A percentile compares a stretch with the other conserved stretches of the same genome.
Conservation (phyloP, 1,140 invertebrate species). For the Sinella curviseta region DNA sequence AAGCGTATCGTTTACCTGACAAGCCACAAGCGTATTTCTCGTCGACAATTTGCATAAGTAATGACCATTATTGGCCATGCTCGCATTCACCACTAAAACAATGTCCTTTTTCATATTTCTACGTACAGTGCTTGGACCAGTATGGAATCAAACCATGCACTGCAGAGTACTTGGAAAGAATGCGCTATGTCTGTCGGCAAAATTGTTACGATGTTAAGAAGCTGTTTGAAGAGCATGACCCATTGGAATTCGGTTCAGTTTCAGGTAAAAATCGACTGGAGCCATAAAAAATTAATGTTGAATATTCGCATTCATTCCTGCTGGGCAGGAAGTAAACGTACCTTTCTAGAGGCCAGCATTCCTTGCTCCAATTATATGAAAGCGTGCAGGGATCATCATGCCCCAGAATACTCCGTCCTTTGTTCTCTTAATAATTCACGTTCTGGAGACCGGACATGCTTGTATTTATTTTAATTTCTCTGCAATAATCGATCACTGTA, state of each 20-base stretch:
- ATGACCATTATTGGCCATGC: neutral
- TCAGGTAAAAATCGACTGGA: conserved; percentile 37
- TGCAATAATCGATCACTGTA: too few relatives aligned
- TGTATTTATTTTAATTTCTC: too few relatives aligned
- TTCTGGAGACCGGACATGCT: too few relatives aligned
- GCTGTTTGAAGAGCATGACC: conserved; percentile 46
- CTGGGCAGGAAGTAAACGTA: too few relatives aligned
- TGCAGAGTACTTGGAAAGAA: conserved; percentile 45
- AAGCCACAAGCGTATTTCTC: neutral
- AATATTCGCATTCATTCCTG: neutral
- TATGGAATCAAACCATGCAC: conserved; percentile 47
- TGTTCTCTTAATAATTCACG: too few relatives aligned
- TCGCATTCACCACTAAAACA: neutral
- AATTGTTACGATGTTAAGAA: conserved; percentile 35
- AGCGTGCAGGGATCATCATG: too few relatives aligned
- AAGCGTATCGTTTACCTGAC: neutral
- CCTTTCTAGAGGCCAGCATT: too few relatives aligned
- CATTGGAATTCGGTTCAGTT: conserved; percentile 46
- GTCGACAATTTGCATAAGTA: neutral
- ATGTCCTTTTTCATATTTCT: neutral
- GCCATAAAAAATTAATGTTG: too few relatives aligned
- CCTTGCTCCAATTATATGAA: too few relatives aligned
- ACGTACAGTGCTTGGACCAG: conserved; percentile 32
- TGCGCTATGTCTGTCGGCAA: conserved; percentile 34
- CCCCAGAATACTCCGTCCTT: too few relatives aligned